Evolutionary conservation across 2,797 vertebrate genomes (phyloP).

Genomic region (Hyperoplus immaculatus): DNA sequence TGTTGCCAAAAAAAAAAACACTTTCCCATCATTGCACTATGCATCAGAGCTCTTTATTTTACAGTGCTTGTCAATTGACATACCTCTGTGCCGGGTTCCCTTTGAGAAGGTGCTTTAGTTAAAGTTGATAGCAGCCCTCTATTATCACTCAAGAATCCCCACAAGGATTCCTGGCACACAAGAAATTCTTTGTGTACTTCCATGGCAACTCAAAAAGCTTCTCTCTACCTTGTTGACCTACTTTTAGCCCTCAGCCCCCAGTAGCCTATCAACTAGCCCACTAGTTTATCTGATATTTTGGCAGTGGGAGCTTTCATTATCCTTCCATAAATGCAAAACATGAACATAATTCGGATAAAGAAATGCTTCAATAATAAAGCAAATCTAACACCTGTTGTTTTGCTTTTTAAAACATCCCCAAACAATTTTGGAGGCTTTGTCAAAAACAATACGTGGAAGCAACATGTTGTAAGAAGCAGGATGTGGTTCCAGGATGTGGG

Average conservation of each 20-base stretch:
- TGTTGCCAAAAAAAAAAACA: not conserved
- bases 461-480: constrained; percentile 37
- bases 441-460: constrained; percentile 32
- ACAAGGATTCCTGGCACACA: constrained; percentile 55
- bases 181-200: constrained; percentile 66
- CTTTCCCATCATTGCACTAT: not conserved
- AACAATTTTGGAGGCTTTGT: not conserved
- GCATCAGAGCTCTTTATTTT: constrained; percentile 6
- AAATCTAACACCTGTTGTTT: constrained; percentile 40
- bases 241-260: constrained; percentile 16
- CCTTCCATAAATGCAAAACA: not conserved
- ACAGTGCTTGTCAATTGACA: constrained; percentile 35
- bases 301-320: not conserved
- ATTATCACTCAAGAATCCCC: constrained; percentile 60
- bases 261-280: not conserved
- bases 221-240: constrained; percentile 52
- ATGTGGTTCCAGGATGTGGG: constrained; percentile 37
- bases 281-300: not conserved
- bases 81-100: constrained; percentile 30
- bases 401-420: not conserved
- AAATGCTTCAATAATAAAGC: too few species aligned
- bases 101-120: constrained; percentile 36
- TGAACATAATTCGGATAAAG: not conserved
- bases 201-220: constrained; percentile 53
- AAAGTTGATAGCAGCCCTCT: constrained; percentile 41